phyloP scores from a whole-genome alignment of 2,113 vertebrate genomes.

The Festucalex cinctus region DNA sequence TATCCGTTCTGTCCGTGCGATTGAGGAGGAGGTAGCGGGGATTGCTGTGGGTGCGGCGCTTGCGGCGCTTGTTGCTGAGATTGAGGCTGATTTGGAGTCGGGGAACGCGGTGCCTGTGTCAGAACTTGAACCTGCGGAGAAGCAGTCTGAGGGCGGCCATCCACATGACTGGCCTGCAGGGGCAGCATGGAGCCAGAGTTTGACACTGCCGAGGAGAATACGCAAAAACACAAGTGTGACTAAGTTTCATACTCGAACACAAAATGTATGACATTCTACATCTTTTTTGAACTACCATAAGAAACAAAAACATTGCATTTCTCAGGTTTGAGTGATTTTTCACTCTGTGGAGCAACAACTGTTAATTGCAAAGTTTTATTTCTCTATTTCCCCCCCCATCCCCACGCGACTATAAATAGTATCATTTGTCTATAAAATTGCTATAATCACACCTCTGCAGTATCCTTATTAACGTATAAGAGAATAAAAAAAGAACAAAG shows the following conservation, averaged over 20 bases:
- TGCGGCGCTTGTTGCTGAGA: constrained; percentile 56
- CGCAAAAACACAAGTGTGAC: not conserved
- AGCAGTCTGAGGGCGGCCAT: constrained; percentile 62
- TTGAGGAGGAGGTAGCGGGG: constrained; percentile 40
- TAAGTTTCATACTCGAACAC: not conserved
- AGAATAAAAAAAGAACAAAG: too few relatives aligned
- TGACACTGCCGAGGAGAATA: constrained; percentile 37
- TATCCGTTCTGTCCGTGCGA: constrained; percentile 51
- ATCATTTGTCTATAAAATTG: too few relatives aligned
- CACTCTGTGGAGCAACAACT: too few relatives aligned
- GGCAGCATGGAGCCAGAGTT: constrained; percentile 64
- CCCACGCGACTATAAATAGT: too few relatives aligned
- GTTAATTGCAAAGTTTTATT: too few relatives aligned
- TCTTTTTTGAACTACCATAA: too few relatives aligned
- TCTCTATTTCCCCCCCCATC: too few relatives aligned
- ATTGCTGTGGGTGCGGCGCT: constrained; percentile 50
- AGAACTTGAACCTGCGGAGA: constrained; percentile 67
- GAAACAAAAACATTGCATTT: too few relatives aligned
- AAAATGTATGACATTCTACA: not conserved
- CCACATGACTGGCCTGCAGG: constrained; percentile 58
- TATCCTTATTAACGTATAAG: too few relatives aligned
- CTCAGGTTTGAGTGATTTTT: too few relatives aligned
- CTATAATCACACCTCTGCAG: too few relatives aligned
- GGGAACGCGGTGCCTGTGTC: constrained; percentile 57
- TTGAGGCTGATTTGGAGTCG: constrained; percentile 55